These are phyloP conservation scores for Stenurella melanura DNA, from an alignment of 2,888 invertebrate species.

Conservation along the genomic window DNA sequence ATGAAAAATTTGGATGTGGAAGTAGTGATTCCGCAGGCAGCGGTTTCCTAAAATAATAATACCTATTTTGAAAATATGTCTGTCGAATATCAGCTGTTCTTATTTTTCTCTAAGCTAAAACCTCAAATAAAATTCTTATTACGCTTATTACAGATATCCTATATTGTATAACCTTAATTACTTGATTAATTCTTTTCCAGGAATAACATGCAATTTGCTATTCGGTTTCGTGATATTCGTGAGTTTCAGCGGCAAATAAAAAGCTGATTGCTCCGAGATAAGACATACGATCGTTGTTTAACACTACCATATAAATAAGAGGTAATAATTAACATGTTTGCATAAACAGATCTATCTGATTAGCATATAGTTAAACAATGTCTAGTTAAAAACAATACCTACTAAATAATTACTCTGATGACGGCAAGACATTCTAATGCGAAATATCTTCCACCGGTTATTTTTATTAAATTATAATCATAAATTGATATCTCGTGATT, in stretches of 20 bases:
- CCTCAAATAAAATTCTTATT: no score
- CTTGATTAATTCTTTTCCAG: no score
- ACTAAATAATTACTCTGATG: not conserved
- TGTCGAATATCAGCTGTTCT: no score
- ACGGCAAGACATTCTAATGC: not conserved
- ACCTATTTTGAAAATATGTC: no score
- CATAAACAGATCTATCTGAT: not conserved
- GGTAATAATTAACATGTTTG: not conserved
- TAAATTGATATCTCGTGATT: not conserved
- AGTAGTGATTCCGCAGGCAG: no score
- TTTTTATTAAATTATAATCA: not conserved
- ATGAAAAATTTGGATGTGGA: no score
- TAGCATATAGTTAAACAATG: not conserved
- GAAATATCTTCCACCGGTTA: not conserved
- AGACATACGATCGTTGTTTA: not conserved
- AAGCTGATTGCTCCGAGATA: not conserved
- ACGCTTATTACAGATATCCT: no score
- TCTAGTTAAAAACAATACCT: not conserved
- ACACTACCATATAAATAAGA: not conserved
- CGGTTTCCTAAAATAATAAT: no score
- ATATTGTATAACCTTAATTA: no score
- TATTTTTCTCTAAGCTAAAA: no score
- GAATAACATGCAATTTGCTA: not conserved
- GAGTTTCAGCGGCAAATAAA: not conserved
- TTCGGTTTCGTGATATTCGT: not conserved